Percentiles rank a stretch among this genome's conserved stretches.
Evolutionary conservation across 2,888 invertebrate genomes (phyloP).

Genomic region (Ditylenchus weischeri): DNA sequence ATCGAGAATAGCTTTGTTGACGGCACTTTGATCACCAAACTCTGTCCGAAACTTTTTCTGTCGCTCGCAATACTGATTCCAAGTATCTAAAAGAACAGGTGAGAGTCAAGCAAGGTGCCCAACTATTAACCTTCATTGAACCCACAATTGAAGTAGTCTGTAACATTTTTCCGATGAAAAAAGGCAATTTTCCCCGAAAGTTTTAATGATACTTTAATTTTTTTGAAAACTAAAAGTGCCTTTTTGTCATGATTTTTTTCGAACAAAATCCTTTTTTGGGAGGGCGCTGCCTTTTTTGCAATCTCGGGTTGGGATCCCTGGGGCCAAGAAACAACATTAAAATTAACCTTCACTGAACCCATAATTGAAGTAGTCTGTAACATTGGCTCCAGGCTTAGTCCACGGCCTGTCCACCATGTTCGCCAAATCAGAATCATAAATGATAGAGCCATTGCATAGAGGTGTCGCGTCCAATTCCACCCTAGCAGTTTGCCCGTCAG

Average conservation of each 20-base stretch:
- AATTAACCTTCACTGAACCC: constrained; percentile 80
- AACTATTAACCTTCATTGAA: constrained; percentile 74
- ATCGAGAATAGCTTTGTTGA: constrained; percentile 43
- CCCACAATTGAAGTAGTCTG: constrained; percentile 97
- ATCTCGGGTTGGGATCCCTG: too few species aligned
- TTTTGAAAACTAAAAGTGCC: too few species aligned
- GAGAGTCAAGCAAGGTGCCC: neutral
- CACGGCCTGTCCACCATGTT: constrained; percentile 96
- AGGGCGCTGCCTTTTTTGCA: too few species aligned
- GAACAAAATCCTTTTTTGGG: too few species aligned
- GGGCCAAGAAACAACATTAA: neutral
- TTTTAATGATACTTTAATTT: too few species aligned
- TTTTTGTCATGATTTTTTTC: too few species aligned
- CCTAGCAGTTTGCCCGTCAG: neutral
- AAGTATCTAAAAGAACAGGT: constrained; percentile 70
- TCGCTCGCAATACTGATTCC: constrained; percentile 90
- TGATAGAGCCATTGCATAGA: constrained; percentile 18
- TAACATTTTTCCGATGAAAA: too few species aligned
- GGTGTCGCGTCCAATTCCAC: constrained; percentile 7
- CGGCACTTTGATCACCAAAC: constrained; percentile 44
- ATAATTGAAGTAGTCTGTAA: constrained; percentile 97
- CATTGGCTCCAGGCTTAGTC: constrained; percentile 96
- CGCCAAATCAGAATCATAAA: constrained; percentile 87
- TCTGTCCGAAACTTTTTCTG: constrained; percentile 63
- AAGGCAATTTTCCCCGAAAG: too few species aligned